Conservation (phyloP, 2,113 vertebrate genomes). For the Sinocyclocheilus grahami region DNA sequence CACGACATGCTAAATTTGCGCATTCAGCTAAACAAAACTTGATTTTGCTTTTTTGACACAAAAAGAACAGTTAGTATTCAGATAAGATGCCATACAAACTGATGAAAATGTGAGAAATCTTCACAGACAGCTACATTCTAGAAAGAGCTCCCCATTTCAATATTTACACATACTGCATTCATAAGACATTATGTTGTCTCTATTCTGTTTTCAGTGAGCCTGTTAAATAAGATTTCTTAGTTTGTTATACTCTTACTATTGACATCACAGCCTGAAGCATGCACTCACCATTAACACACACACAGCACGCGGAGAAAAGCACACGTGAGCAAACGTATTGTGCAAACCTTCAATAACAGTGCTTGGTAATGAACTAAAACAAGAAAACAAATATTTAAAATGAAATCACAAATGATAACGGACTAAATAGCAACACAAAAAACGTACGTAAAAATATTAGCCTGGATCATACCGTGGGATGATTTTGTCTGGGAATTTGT, state of each 20-base stretch:
- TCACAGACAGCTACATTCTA: conserved; percentile 38
- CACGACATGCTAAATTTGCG: conserved; percentile 15
- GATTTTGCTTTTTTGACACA: neutral
- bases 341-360: conserved; percentile 96
- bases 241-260: neutral
- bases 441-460: neutral
- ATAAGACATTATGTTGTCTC: neutral
- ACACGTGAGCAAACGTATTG: conserved; percentile 85
- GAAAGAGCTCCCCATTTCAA: neutral
- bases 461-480: conserved; percentile 84
- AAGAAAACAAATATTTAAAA: conserved; percentile 25
- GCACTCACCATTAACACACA: conserved; percentile 22
- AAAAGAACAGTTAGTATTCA: conserved; percentile 17
- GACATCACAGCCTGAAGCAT: neutral
- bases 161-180: conserved; percentile 44
- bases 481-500: conserved; percentile 96
- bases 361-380: conserved; percentile 84
- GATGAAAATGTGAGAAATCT: neutral
- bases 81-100: neutral
- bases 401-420: neutral
- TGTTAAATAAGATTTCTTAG: conserved; percentile 7
- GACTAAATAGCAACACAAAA: neutral
- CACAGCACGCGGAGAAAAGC: conserved; percentile 71
- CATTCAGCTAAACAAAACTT: conserved; percentile 29
- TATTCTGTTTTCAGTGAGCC: neutral